Evolutionary conservation across 2,888 invertebrate genomes (phyloP).

Genomic region (Uropetala carovei): DNA sequence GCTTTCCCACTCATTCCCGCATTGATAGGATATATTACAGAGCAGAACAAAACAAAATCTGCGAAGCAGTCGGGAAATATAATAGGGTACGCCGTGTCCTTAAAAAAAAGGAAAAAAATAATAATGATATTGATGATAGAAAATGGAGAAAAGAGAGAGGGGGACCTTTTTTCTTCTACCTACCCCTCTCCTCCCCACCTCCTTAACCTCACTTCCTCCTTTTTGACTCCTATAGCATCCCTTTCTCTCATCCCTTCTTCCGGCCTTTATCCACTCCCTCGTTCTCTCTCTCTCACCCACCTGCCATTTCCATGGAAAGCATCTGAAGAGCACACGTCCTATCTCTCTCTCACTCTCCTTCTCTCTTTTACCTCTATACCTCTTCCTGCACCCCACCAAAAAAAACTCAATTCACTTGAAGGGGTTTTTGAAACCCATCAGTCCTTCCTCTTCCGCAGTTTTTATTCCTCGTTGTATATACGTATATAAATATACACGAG

Average conservation of each 20-base stretch:
- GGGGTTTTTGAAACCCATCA: slow-evolving; percentile 32
- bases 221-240: not conserved
- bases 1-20: not conserved
- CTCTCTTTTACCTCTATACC: not conserved
- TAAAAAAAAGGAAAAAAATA: not conserved
- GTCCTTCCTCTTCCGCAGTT: slow-evolving; percentile 18
- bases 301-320: not conserved
- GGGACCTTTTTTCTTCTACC: too few relatives aligned
- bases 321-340: not conserved
- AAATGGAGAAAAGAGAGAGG: not conserved
- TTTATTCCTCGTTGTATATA: not conserved
- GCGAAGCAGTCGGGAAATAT: not conserved
- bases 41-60: not conserved
- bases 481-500: too few relatives aligned
- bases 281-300: not conserved
- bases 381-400: not conserved
- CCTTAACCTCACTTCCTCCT: not conserved
- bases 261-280: too few relatives aligned
- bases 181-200: too few relatives aligned
- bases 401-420: slow-evolving; percentile 32
- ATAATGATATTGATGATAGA: not conserved
- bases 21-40: not conserved
- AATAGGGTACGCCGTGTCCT: not conserved
- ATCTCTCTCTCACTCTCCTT: too few relatives aligned
- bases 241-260: not conserved